phyloP scores from a whole-genome alignment of 2,888 invertebrate species.

The Teleogryllus oceanicus region DNA sequence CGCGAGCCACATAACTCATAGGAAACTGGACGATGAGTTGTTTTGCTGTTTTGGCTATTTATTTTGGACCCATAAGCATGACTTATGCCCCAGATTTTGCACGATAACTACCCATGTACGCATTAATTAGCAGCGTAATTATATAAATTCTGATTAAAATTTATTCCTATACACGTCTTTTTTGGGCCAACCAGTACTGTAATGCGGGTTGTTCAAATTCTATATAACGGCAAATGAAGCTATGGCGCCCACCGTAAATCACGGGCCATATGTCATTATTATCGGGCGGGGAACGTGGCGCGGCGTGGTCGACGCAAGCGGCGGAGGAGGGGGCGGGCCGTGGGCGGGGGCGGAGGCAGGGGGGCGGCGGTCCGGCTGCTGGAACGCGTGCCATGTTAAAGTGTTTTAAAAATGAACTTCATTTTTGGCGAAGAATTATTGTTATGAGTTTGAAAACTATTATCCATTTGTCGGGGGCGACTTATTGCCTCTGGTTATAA shows the following conservation, averaged over 20 bases:
- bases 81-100: constrained; percentile 10
- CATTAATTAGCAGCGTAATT: constrained; percentile 25
- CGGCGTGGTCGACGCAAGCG: not conserved
- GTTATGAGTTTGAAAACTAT: constrained; percentile 33
- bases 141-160: constrained; percentile 25
- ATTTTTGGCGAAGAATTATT: constrained; percentile 36
- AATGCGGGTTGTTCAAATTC: constrained; percentile 27
- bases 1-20: not conserved
- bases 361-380: too few relatives aligned
- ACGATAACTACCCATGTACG: constrained; percentile 22
- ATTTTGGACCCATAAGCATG: constrained; percentile 18
- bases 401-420: constrained; percentile 37
- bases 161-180: constrained; percentile 19
- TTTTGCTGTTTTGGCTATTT: not conserved
- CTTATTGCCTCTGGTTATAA: constrained; percentile 34
- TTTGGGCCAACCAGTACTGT: not conserved
- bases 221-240: constrained; percentile 27
- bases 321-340: too few relatives aligned
- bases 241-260: not conserved
- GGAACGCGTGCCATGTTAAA: constrained; percentile 22
- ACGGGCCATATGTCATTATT: constrained; percentile 25
- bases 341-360: too few relatives aligned
- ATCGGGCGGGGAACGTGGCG: not conserved
- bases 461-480: constrained; percentile 35
- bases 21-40: constrained; percentile 5